phyloP scores from a whole-genome alignment of 2,888 invertebrate genomes.

The Watsonalla cultraria region DNA sequence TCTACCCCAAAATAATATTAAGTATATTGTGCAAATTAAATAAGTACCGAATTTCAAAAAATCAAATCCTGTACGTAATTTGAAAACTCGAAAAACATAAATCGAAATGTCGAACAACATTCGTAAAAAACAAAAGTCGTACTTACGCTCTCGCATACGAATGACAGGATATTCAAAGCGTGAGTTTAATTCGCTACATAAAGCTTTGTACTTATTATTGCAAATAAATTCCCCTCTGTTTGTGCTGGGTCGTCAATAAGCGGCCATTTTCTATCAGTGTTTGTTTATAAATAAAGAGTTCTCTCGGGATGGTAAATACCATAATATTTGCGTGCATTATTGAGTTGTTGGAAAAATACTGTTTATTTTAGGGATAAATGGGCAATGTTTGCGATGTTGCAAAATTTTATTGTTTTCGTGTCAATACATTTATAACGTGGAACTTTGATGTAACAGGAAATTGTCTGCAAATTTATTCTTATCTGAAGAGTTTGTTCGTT shows the following conservation, averaged over 20 bases:
- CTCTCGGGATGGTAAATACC: constrained; percentile 29
- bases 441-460: no score
- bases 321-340: constrained; percentile 3
- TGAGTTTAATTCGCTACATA: constrained; percentile 35
- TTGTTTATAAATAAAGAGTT: constrained; percentile 44
- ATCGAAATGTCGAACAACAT: background rate
- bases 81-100: background rate
- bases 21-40: no score
- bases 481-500: no score
- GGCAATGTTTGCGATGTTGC: background rate
- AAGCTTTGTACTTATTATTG: constrained; percentile 26
- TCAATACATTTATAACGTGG: no score
- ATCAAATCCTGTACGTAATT: no score
- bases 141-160: background rate
- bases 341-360: background rate
- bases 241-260: constrained; percentile 47
- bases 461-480: no score
- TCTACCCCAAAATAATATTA: no score
- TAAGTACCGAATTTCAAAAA: no score
- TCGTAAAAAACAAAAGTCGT: background rate
- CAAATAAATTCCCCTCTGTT: constrained; percentile 57
- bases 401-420: no score
- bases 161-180: constrained; percentile 2
- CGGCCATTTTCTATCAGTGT: constrained; percentile 31
- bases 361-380: background rate